A percentile compares a stretch with the other conserved stretches of the same genome.
phyloP scores from a whole-genome alignment of 2,113 vertebrate genomes.

The Cacatua alba region DNA sequence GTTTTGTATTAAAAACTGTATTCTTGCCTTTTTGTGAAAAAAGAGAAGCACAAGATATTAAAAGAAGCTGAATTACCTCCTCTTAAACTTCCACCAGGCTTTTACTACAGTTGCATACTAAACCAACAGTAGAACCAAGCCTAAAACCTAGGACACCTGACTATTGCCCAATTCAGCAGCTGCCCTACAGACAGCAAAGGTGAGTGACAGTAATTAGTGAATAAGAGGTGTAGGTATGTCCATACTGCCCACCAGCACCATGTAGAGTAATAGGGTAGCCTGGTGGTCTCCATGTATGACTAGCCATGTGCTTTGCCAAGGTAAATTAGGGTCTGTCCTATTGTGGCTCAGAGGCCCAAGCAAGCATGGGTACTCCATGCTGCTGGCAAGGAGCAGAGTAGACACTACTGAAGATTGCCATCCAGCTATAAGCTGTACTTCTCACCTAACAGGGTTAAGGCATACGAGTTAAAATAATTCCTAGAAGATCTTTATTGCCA shows the following conservation, averaged over 20 bases:
- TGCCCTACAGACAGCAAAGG: fast-evolving
- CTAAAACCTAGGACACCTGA: neutral
- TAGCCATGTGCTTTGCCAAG: neutral
- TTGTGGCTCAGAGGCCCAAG: neutral
- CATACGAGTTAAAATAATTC: neutral
- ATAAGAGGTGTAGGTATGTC: neutral
- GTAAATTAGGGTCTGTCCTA: neutral
- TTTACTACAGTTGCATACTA: neutral
- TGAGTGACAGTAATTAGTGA: neutral
- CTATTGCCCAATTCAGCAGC: neutral
- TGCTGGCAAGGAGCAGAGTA: neutral
- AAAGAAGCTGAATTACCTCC: neutral
- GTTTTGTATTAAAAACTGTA: neutral
- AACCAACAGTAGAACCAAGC: neutral
- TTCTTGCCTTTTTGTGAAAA: neutral
- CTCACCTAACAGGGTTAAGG: neutral
- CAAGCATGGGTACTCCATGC: neutral
- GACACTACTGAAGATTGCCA: neutral
- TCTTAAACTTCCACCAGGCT: neutral
- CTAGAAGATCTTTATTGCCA: neutral
- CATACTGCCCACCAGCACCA: neutral
- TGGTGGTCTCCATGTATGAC: neutral
- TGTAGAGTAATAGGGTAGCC: neutral
- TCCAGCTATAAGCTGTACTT: neutral
- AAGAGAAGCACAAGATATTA: neutral